Evolutionary conservation across 1,140 invertebrate genomes (phyloP), one percentile per base, ranked within the genome.

Genomic region (Batillaria attramentaria): DNA sequence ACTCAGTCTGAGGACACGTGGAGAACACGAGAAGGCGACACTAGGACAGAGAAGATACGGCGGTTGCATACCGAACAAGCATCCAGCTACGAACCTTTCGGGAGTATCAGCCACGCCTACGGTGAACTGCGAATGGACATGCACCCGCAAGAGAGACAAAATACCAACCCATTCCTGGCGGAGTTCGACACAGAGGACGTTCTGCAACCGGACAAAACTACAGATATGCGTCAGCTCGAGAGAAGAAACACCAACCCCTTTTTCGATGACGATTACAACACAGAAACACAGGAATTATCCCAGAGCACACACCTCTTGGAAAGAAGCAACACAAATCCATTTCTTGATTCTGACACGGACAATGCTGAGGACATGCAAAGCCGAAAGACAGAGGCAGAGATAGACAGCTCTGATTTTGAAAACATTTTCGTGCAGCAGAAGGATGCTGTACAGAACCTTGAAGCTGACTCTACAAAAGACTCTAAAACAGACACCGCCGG

Each of bases 151-250:
- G 24, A 42, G 31, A 3, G 16, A 42, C 50, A 54, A 24, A 74
- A 74, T 54, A 74, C 28, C 8, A 60, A 74, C 20, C 72, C 68
- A 18, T 70, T 70, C 39, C 35, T 60, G n/a, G n/a, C n/a, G n/a
- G n/a, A n/a, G n/a, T n/a, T n/a, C 6, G 57, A 60, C 24, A n/a
- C 57, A 4, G 24, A 8, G 24, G 57, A 60, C 24, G 57, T n/a
- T n/a, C n/a, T n/a, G n/a, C n/a, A n/a, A n/a, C 57, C 24, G 24
- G 57, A 60, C 8, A 28, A 6, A 5, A 28, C 31, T 60, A 6
- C 24, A 5, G 5, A 20, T 60, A 5, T 4, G 31, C 8, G 24
- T 28, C 57, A 10, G 57, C 4, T 24, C 24, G 57, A n/a, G 8
- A 60, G 4, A 60, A 20, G 3, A 8, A 70, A 42, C 68, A 70